phyloP scores from a whole-genome alignment of 2,113 vertebrate species.

The Tachycineta bicolor region DNA sequence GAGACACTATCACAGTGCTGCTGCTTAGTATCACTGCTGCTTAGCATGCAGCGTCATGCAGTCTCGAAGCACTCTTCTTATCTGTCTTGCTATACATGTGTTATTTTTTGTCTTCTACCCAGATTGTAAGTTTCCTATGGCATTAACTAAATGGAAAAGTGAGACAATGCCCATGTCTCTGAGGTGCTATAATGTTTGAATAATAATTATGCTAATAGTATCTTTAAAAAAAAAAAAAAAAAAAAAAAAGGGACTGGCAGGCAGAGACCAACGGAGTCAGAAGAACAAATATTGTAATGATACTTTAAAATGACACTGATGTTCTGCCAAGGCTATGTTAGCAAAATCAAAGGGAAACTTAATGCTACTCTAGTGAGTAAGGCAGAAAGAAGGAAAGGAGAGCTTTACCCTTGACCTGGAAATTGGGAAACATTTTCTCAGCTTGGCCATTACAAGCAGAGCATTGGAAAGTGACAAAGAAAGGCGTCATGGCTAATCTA shows the following conservation, averaged over 20 bases:
- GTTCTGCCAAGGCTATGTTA: not conserved
- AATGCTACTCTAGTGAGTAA: not conserved
- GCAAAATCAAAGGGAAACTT: not conserved
- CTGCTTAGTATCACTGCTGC: not conserved
- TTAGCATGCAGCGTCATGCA: not conserved
- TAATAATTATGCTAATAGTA: not conserved
- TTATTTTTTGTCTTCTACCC: not conserved
- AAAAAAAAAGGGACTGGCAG: not conserved
- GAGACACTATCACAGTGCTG: not conserved
- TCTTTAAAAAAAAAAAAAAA: not conserved
- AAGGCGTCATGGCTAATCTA: not conserved
- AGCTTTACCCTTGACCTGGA: not conserved
- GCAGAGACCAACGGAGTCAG: not conserved
- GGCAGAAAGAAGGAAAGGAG: not conserved
- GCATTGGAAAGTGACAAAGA: not conserved
- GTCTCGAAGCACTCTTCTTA: not conserved
- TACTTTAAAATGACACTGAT: not conserved
- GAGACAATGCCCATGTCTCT: not conserved
- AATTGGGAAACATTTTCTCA: not conserved
- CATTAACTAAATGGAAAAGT: not conserved
- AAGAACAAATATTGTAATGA: not conserved
- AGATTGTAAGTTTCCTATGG: not conserved
- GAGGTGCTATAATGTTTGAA: not conserved
- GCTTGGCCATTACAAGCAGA: not conserved
- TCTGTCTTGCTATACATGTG: not conserved